Conservation (phyloP, 2,888 invertebrate species). For the Brassicogethes aeneus region DNA sequence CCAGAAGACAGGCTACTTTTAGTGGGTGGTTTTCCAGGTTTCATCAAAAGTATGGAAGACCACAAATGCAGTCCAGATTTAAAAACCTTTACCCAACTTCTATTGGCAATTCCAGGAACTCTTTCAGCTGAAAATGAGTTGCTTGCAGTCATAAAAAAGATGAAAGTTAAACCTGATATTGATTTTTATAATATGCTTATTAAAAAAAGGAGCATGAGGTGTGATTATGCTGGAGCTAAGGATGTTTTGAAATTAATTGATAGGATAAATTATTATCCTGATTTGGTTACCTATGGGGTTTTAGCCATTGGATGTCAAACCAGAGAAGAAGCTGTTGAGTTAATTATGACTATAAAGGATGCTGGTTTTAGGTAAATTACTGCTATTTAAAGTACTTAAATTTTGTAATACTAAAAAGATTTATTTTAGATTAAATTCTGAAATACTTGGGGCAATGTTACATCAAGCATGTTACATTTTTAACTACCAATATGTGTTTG, state of each 20-base stretch:
- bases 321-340: constrained; percentile 50
- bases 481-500: constrained; percentile 58
- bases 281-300: constrained; percentile 80
- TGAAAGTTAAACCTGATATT: constrained; percentile 59
- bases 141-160: constrained; percentile 48
- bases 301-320: constrained; percentile 70
- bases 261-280: constrained; percentile 47
- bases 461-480: constrained; percentile 50
- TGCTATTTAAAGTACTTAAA: constrained; percentile 5
- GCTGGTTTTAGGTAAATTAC: constrained; percentile 57
- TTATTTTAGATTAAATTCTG: constrained; percentile 60
- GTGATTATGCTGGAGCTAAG: constrained; percentile 60
- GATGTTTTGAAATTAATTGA: constrained; percentile 51
- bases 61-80: constrained; percentile 62
- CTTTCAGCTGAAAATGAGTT: constrained; percentile 60
- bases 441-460: constrained; percentile 68
- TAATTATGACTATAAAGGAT: constrained; percentile 62
- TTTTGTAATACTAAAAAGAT: too few relatives aligned
- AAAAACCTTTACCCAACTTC: constrained; percentile 68
- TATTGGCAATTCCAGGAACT: constrained; percentile 61
- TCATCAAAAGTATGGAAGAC: constrained; percentile 63
- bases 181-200: constrained; percentile 83
- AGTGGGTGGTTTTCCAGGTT: constrained; percentile 70
- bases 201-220: constrained; percentile 63
- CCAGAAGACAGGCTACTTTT: constrained; percentile 63